Conservation (phyloP, 1,140 invertebrate genomes). For the Stratiolaelaps scimitus region DNA sequence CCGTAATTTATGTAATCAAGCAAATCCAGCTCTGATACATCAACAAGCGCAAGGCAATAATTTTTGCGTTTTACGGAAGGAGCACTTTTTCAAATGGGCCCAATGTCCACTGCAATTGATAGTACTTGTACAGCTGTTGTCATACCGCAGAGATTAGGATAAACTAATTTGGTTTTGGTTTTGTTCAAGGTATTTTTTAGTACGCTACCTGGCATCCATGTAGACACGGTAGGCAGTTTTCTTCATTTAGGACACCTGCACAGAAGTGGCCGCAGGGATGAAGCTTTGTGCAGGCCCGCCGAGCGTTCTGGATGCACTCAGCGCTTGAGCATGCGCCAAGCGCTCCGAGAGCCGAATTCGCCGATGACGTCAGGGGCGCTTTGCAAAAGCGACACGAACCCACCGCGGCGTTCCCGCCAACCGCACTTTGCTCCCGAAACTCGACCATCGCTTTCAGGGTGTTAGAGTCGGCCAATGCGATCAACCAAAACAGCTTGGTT, state of each 20-base stretch:
- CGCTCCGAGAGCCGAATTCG: slow-evolving; percentile 60
- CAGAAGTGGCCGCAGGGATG: slow-evolving; percentile 80
- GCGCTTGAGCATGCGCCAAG: slow-evolving; percentile 82
- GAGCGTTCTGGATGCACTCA: slow-evolving; percentile 78
- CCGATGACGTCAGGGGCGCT: neutral
- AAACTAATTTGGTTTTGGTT: too few relatives aligned
- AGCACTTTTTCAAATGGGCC: too few relatives aligned
- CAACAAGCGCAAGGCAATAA: too few relatives aligned
- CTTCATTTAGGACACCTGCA: slow-evolving; percentile 71
- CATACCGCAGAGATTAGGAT: too few relatives aligned
- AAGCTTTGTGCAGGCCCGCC: slow-evolving; percentile 67
- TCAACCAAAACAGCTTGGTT: slow-evolving; percentile 85
- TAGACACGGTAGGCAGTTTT: slow-evolving; percentile 71
- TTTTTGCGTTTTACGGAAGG: too few relatives aligned
- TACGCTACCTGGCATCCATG: slow-evolving; percentile 48
- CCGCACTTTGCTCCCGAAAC: slow-evolving; percentile 59
- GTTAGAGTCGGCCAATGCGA: slow-evolving; percentile 76
- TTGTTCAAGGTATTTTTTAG: too few relatives aligned
- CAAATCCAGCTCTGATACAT: too few relatives aligned
- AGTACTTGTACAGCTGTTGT: too few relatives aligned
- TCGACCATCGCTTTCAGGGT: slow-evolving; percentile 87
- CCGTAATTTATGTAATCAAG: too few relatives aligned
- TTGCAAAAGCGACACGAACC: slow-evolving; percentile 16
- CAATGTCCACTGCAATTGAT: too few relatives aligned
- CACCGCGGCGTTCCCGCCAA: slow-evolving; percentile 36